phyloP scores from a whole-genome alignment of 1,140 invertebrate genomes.

The Aphelenchoides avenae region DNA sequence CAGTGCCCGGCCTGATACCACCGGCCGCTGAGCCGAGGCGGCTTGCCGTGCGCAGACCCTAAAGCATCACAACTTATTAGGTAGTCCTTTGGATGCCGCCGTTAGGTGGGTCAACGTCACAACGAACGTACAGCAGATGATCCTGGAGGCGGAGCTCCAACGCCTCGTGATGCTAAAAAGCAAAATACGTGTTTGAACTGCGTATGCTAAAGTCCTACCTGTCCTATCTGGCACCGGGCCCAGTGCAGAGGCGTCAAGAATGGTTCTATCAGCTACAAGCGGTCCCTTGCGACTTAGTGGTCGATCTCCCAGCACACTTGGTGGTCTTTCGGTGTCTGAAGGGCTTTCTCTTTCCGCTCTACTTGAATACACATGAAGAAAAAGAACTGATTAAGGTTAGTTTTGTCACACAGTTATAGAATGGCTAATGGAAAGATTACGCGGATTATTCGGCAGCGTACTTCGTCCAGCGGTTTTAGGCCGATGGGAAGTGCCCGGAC shows the following conservation, averaged over 20 bases:
- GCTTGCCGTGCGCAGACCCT: neutral
- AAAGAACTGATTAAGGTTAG: too few species aligned
- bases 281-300: slow-evolving; percentile 15
- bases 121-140: too few species aligned
- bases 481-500: too few species aligned
- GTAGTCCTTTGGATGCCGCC: neutral
- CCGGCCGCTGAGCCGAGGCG: slow-evolving; percentile 9
- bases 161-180: neutral
- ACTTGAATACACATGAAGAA: neutral
- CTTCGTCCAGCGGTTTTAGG: slow-evolving; percentile 39
- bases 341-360: slow-evolving; percentile 3
- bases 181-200: too few species aligned
- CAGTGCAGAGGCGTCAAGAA: neutral
- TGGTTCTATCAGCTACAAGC: slow-evolving; percentile 7
- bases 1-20: slow-evolving; percentile 13
- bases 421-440: neutral
- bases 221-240: neutral
- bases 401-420: slow-evolving; percentile 6
- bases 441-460: too few species aligned
- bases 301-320: too few species aligned
- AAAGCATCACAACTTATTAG: slow-evolving; percentile 12
- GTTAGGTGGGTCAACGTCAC: too few species aligned
- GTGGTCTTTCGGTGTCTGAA: slow-evolving; percentile 31
- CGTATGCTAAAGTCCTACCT: neutral
- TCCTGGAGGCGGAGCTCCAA: too few species aligned